Evolutionary conservation across 2,797 vertebrate species (phyloP), one percentile per base, ranked within the genome.

Genomic region (Haliaeetus vocifer): DNA sequence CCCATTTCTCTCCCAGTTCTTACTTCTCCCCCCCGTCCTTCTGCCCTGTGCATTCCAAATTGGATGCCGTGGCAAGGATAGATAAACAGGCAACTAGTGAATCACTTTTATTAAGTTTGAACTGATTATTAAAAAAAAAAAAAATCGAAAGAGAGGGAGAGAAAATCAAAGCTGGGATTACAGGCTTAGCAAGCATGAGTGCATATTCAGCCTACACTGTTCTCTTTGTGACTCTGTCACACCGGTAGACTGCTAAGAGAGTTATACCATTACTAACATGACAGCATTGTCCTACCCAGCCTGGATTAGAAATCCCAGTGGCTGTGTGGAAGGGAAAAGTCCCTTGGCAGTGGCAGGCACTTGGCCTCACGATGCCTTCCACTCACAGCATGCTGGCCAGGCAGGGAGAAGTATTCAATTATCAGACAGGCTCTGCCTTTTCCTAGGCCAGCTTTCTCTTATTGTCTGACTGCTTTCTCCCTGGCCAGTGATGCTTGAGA

Each of bases 131-230:
- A 1, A 31, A 45, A 40, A 81, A 75, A 49, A 68, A 33, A 31
- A 14, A 22, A 59, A 33, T 29, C 7, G 2, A 80, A 86, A 72
- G 86, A 83, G 65, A 93, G 17, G 25, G 72, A 95, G 79, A 94
- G 82, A 90, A 94, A 96, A 96, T 94, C 76, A 94, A 94, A 96
- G 94, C 96, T 81, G 90, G 95, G 96, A 96, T 96, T 97, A 97
- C 80, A 94, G 95, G 92, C 92, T 97, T 96, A 97, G 90, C 91
- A 94, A 92, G 91, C 87, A 66, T 81, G 92, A 96, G 80, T 81
- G 89, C 85, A 84, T 95, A 94, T 95, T 96, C 96, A 97, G 94
- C 96, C 95, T 95, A 91, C 96, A 95, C 96, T 95, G 55, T 84
- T 94, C 95, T 86, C 85, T 97, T 95, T 97, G 91, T 95, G 91